Evolutionary conservation across 2,888 invertebrate genomes (phyloP), one percentile per base, ranked within the genome.

Genomic region (Drosophila nr. medialis): DNA sequence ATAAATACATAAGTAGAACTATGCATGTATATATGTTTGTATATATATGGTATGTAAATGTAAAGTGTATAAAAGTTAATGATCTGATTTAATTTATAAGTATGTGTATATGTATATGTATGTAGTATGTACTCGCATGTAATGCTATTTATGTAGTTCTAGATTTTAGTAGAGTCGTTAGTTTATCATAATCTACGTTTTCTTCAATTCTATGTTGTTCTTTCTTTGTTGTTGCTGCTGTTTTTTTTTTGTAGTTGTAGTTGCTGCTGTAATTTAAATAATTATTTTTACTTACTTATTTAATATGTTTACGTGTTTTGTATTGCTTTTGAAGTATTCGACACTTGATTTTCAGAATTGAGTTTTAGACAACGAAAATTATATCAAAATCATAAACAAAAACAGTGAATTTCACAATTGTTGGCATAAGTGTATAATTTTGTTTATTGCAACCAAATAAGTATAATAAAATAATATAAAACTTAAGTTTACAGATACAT

Each of bases 11-110:
- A 34, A 21, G 42, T 67, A 50, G 38, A 55, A 38, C 45, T 49
- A 50, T 58, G 62, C 53, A 64, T 59, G 54, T 49, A 27, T 63
- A 62, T 65, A 54, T 78, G 54, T 80, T 65, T 77, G 64, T 79
- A 70, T 76, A 72, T 30, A 30, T 80, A 72, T 71, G 64, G 68
- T 79, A 81, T 85, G 87, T 83, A 84, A 84, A 80, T 86, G 87
- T 86, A 86, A 86, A 86, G 85, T 86, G 87, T 86, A 86, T 87
- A 87, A 87, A 87, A 87, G 89, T 87, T 89, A 89, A 84, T 86
- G 81, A 88, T 86, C 80, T 85, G 85, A 75, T 79, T 80, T 77
- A 73, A 74, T 69, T 75, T 65, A n/a, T 40, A 38, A 40, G 13
- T 60, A 42, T 75, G 38, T 55, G 77, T 75, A 72, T 76, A 64